Evolutionary conservation across 2,797 vertebrate genomes (phyloP).

Genomic region (Neomorphus geoffroyi): DNA sequence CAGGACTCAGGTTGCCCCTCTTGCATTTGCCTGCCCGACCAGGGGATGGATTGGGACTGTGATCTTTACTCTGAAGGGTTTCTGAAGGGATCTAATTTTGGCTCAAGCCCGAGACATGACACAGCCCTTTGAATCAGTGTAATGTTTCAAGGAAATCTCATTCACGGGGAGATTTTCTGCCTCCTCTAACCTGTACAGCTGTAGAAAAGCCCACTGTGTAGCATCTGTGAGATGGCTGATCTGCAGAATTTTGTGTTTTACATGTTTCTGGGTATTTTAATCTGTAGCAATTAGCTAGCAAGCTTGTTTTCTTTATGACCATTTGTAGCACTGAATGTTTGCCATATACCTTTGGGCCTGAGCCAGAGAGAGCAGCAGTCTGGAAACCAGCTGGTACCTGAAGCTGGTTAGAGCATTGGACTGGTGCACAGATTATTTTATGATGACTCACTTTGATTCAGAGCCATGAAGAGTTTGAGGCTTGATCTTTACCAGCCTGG

Average conservation of each 20-base stretch:
- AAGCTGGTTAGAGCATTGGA: background rate
- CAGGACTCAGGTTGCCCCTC: background rate
- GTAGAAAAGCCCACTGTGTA: fast-evolving
- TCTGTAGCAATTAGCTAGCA: background rate
- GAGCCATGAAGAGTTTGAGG: background rate
- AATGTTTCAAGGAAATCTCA: background rate
- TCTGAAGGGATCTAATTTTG: background rate
- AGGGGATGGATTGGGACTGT: background rate
- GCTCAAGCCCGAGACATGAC: background rate
- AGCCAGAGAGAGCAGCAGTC: background rate
- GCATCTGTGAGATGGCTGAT: background rate
- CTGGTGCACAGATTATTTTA: background rate
- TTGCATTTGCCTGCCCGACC: background rate
- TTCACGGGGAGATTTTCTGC: background rate
- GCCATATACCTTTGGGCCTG: background rate
- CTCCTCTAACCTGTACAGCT: background rate
- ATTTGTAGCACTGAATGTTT: background rate
- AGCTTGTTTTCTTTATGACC: background rate
- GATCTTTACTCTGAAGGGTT: background rate
- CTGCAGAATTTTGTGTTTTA: background rate
- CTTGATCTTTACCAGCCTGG: background rate
- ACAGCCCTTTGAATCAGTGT: background rate
- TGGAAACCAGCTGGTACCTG: conserved; percentile 20
- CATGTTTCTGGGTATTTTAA: background rate
- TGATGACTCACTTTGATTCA: background rate